Evolutionary conservation across 2,797 vertebrate genomes (phyloP), one percentile per base, ranked within the genome.

Genomic region (Lithobates sylvaticus): DNA sequence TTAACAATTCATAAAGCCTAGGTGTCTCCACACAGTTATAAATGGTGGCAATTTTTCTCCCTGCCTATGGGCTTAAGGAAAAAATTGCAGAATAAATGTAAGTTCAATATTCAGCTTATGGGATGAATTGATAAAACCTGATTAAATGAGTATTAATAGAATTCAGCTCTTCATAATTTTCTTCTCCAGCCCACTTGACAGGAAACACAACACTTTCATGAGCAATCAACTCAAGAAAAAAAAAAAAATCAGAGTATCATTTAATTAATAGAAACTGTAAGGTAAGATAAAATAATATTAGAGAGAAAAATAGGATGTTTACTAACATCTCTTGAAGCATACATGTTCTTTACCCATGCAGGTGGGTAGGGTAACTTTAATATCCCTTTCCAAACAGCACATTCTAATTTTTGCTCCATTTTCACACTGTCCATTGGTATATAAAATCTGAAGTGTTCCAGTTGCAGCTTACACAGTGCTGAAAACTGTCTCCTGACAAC

Each of bases 1-100:
- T 86, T 71, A 77, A 82, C 73, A 64, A 82, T 82, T 86, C 69
- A 86, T 77, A 78, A 78, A 73, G 50, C 58, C 26, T 29, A 44
- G 8, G 39, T 69, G 42, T 32, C 42, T 75, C n/a, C 44, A 69
- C 36, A n/a, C 36, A 67, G 54, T 85, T 79, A 73, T 81, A 85
- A 75, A 85, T 75, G 61, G 78, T 81, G 71, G 42, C 58, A 75
- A 54, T 80, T 81, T 76, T 21, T 27, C n/a, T 54, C 50, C 50
- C 78, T 68, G 61, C 71, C 47, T 58, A 86, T n/a, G 42, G 44
- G 73, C 32, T 47, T 75, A 54, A 8, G 34, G 72, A 81, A 86
- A 44, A 39, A 81, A 76, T 81, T 85, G 39, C 32, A 65, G 50
- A 80, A 74, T 47, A 85, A 80, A 85, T 81, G 26, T 15, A 10